A percentile compares a stretch with the other conserved stretches of the same genome.
Evolutionary conservation across 2,113 vertebrate genomes (phyloP).

Genomic region (Hemiscyllium ocellatum): DNA sequence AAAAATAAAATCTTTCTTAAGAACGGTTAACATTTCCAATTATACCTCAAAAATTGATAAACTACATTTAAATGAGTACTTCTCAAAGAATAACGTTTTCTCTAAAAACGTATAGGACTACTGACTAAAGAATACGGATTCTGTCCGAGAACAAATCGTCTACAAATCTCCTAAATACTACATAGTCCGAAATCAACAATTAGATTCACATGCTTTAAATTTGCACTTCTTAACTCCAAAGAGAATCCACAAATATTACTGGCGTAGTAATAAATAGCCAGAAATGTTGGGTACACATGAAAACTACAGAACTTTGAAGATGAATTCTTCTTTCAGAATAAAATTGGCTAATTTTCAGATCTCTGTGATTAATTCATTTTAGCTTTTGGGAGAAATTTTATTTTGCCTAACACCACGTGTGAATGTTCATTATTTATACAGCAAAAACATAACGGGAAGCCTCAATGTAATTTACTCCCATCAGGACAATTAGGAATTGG

Average conservation of each 20-base stretch:
- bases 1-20: neutral
- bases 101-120: neutral
- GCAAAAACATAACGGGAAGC: neutral
- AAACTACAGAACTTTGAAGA: neutral
- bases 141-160: neutral
- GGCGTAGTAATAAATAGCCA: neutral
- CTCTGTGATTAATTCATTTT: neutral
- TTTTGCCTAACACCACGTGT: neutral
- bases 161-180: neutral
- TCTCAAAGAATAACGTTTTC: neutral
- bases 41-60: neutral
- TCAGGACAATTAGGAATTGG: neutral
- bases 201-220: neutral
- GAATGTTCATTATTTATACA: neutral
- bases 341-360: neutral
- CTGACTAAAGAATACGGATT: neutral
- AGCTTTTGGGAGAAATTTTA: neutral
- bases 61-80: neutral
- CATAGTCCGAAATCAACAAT: neutral
- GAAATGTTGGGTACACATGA: neutral
- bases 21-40: neutral
- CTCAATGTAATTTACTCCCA: neutral
- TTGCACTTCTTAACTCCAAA: neutral
- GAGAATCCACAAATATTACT: neutral
- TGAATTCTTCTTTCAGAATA: neutral